These are phyloP conservation scores for Morone chrysops DNA, from an alignment of 2,113 vertebrate species.

Conservation along the genomic window DNA sequence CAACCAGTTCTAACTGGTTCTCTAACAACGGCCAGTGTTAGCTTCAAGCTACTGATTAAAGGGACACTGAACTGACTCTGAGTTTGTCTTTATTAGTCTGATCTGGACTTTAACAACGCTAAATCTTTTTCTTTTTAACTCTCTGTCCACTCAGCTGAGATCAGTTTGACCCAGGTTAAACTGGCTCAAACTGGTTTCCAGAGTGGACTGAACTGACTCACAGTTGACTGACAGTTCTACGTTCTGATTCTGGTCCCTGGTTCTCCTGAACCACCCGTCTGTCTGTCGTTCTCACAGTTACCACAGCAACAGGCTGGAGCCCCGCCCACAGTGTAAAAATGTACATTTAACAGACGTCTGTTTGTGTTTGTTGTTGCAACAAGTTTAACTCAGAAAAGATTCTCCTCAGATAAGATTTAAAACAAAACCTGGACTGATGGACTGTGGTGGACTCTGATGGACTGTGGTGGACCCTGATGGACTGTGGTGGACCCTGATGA, in stretches of 20 bases:
- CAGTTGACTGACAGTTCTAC: neutral
- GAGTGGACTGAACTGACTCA: neutral
- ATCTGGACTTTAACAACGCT: neutral
- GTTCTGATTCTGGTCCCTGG: neutral
- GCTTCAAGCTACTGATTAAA: neutral
- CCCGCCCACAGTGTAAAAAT: neutral
- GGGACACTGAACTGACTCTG: neutral
- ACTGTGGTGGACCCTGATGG: neutral
- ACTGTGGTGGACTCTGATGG: neutral
- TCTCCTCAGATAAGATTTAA: neutral
- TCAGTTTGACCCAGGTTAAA: no score
- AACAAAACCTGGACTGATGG: neutral
- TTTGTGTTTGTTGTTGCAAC: neutral
- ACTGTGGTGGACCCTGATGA: no score
- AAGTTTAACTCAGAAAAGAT: neutral
- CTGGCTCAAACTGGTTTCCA: neutral
- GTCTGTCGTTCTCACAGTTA: neutral
- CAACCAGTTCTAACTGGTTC: neutral
- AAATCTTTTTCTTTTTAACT: neutral
- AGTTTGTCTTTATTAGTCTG: neutral
- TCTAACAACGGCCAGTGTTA: neutral
- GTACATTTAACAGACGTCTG: neutral
- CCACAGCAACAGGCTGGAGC: conserved; percentile 2
- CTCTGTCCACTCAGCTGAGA: no score
- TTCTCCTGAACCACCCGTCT: neutral